Conservation (phyloP, 2,888 invertebrate species). For the Gisinianus flammeolus region DNA sequence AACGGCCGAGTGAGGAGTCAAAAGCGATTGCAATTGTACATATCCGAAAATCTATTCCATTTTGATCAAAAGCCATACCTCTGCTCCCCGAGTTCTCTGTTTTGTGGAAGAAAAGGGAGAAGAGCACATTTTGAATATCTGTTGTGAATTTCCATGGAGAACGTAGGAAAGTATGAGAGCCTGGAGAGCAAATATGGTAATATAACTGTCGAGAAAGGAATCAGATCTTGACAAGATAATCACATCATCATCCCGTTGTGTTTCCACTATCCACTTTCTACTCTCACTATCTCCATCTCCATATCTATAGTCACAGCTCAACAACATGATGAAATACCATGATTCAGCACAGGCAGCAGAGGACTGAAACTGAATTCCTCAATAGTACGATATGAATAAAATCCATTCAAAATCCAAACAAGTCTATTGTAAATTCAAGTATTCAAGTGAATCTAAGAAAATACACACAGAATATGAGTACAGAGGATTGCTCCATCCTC, state of each 20-base stretch:
- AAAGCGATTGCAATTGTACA: too few relatives aligned
- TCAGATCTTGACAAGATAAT: conserved; percentile 20
- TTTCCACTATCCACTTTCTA: neutral
- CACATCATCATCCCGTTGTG: neutral
- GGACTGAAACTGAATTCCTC: too few relatives aligned
- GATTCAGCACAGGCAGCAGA: too few relatives aligned
- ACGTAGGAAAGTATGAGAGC: too few relatives aligned
- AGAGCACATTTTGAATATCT: too few relatives aligned
- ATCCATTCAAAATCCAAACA: neutral
- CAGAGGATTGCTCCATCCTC: neutral
- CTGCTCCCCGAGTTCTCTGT: too few relatives aligned
- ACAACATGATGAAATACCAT: too few relatives aligned
- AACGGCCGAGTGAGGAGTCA: too few relatives aligned
- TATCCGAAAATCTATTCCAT: too few relatives aligned
- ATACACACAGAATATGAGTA: neutral
- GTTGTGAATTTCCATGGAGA: too few relatives aligned
- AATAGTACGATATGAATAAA: neutral
- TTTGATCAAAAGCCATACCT: too few relatives aligned
- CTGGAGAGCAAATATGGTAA: neutral
- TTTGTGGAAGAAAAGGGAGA: too few relatives aligned
- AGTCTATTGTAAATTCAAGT: neutral
- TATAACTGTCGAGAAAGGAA: neutral
- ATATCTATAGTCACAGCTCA: neutral
- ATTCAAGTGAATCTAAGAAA: conserved; percentile 4
- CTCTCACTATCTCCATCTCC: neutral